Evolutionary conservation across 1,140 invertebrate genomes (phyloP).

Genomic region (Magallana ariakensis): DNA sequence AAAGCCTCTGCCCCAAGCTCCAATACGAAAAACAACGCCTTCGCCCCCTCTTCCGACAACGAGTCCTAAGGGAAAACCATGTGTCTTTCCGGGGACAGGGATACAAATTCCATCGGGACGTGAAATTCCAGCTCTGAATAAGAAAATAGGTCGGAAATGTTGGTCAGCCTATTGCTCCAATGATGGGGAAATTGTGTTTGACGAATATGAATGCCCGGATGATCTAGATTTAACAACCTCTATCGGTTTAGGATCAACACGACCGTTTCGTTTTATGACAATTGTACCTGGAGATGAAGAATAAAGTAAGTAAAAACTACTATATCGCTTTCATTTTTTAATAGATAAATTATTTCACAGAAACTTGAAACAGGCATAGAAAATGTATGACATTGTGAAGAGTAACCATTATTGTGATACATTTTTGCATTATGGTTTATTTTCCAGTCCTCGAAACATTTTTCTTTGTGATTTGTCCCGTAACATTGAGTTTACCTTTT

Average conservation of each 20-base stretch:
- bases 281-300: neutral
- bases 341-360: no score
- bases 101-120: neutral
- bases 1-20: neutral
- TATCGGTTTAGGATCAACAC: neutral
- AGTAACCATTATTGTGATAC: no score
- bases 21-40: neutral
- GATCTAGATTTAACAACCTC: neutral
- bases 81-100: neutral
- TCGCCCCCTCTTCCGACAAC: neutral
- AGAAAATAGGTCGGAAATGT: neutral
- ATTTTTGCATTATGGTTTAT: no score
- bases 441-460: no score
- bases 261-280: neutral
- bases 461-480: no score
- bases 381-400: no score
- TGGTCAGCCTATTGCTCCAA: neutral
- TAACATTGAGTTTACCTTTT: no score
- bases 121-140: neutral
- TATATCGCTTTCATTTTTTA: no score
- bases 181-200: neutral
- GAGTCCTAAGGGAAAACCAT: neutral
- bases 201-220: neutral
- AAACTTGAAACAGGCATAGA: no score
- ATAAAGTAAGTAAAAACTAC: no score